Conservation (phyloP, 2,113 vertebrate genomes). For the Dipodomys merriami region DNA sequence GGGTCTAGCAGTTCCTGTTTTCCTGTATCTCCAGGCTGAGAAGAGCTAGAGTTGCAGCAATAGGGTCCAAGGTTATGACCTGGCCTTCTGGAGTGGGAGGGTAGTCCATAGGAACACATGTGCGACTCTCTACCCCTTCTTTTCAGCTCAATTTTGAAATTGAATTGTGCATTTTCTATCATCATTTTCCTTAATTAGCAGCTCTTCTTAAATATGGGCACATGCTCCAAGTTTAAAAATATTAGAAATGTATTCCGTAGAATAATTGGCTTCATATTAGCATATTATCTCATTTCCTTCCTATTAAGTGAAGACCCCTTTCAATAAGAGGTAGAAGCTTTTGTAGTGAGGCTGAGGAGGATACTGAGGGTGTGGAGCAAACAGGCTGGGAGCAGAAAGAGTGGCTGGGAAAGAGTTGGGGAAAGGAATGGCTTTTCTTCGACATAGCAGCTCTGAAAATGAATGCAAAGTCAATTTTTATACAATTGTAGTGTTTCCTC, state of each 20-base stretch:
- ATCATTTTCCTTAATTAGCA: slow-evolving; percentile 21
- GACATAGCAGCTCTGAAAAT: neutral
- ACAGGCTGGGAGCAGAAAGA: neutral
- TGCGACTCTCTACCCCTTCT: neutral
- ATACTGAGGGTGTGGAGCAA: neutral
- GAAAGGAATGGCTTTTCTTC: neutral
- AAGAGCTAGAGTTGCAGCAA: neutral
- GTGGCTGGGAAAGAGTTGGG: neutral
- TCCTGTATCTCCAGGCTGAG: neutral
- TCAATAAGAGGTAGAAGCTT: neutral
- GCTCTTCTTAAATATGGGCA: neutral
- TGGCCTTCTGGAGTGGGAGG: neutral
- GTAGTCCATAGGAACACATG: too few relatives aligned
- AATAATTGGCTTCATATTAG: neutral
- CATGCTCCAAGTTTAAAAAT: neutral
- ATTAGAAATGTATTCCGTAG: neutral
- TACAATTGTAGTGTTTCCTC: neutral
- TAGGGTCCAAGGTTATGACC: neutral
- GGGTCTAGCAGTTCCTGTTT: neutral
- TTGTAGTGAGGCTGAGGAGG: neutral
- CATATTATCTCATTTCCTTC: neutral
- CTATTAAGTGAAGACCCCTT: neutral
- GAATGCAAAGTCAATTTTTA: neutral
- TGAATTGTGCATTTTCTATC: neutral
- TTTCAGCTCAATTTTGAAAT: neutral